Evolutionary conservation across 2,888 invertebrate genomes (phyloP), one percentile per base, ranked within the genome.

Genomic region (Synanthedon andrenaeformis): DNA sequence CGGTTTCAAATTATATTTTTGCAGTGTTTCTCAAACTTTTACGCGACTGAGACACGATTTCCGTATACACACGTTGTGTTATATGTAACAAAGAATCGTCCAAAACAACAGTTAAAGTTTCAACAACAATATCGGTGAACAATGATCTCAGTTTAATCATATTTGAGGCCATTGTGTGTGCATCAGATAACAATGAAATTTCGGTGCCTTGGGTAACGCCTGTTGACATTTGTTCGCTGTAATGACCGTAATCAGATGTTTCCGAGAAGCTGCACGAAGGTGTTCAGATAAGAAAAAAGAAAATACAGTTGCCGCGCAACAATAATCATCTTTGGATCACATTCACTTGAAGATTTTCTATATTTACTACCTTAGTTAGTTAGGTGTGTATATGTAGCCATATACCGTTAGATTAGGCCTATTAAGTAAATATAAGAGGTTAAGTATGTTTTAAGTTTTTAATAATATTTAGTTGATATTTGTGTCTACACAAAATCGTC

Each of bases 141-240:
- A 45, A 45, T 45, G 45, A 45, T 45, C 45, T 45, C 8, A 45
- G 45, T 45, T 13, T 45, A 45, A 45, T 45, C 45, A 45, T 23
- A 49, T 49, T 28, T 48, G 28, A 13, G 19, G 12, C 35, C 23
- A 51, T 51, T 51, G 13, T 35, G 35, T 41, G 13, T 49, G 14
- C 23, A 52, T n/a, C 35, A 19, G 35, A 35, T 42, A 53, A 49
- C 53, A 49, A 49, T 53, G 13, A 53, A 23, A 28, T 35, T 49
- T 53, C 28, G 35, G 45, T 49, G 42, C 50, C 35, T 53, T 53
- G 49, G 35, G 49, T 58, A 53, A 57, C 59, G 53, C 61, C 54
- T 62, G 61, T 61, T 59, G 63, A 64, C 59, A 64, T 65, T 64
- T 60, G 61, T 58, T 58, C 55, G 59, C 58, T 55, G 59, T 63